Base-by-base conservation (phyloP, 2,113 vertebrate species). In the Himantopus leucocephalus region DNA sequence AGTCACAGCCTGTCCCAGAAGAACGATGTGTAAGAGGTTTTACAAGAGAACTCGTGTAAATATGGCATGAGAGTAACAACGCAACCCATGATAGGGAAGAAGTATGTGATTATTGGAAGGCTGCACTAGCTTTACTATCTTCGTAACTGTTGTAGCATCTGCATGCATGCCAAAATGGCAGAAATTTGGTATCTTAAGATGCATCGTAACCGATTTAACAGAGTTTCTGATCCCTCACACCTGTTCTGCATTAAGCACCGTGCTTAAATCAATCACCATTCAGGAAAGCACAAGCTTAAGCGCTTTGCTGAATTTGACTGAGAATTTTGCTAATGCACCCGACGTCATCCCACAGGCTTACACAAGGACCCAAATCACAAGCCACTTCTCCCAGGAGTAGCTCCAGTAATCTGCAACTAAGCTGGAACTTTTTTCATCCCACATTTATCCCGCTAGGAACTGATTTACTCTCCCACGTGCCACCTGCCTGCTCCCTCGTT, bases 101-200 rank as follows among this genome's bases (percentile, higher is more conserved):
- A 85, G 16, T 4, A 63, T 4, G 27, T 3, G 18, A 43, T 35
- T 88, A 77, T 50, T 88, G 79, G 52, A 91, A 78, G 39, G 35
- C 34, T 91, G 76, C 41, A 32, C 43, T 37, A 75, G 64, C 39
- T 84, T 77, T 53, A 26, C 34, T 34, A 2, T 1, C 10, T 41
- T 87, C 34, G 68, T 86, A 26, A 77, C 48, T 27, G 27, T 18
- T 73, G n/a, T 6, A 70, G 62, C 70, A 76, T 10, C 48, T 41
- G 26, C 21, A 9, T 2, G 4, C 45, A 17, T 4, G 58, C 29
- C 67, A 68, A 91, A 94, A 85, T 10, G 37, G 48, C 70, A 95
- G 37, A 95, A 96, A 95, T 60, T 26, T 70, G 41, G 11, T 86
- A 71, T 58, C 94, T 97, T 76, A 92, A 96, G 85, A 91, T 91